Base-by-base conservation (phyloP, 2,113 vertebrate genomes). In the Lates calcarifer region DNA sequence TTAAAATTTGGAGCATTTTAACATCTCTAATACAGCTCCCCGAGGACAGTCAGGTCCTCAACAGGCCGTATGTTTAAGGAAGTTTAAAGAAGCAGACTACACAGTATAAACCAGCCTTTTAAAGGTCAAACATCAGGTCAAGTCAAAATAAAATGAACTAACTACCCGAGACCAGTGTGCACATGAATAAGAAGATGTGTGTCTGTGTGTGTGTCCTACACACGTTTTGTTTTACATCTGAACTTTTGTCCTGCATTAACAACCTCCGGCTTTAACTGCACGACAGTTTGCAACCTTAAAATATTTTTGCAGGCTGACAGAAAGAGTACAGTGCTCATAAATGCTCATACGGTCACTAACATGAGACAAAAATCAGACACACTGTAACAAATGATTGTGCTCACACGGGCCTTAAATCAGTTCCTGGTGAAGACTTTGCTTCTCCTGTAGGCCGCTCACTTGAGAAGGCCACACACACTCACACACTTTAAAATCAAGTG, bases 401-500 rank as follows among this genome's bases (percentile, higher is more conserved):
- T 35, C 60, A 15, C 6, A 28, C 10, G 76, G 81, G 81, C 87
- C 81, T n/a, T 1, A 1, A 14, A 43, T 31, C 17, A 6, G 0
- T 28, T 43, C 5, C 5, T 13, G 49, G 24, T n/a, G 63, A 39
- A 61, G 78, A 33, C 29, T 24, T 28, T 8, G 6, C 29, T 66
- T 71, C 29, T 69, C 10, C 70, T 58, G 47, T 28, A 85, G 84
- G 87, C 84, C 87, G 73, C 81, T 24, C 47, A 1, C 71, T 20
- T 5, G 18, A 65, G 33, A 68, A 84, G 79, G 77, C 70, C 89
- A 83, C 61, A 65, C 49, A 65, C 31, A 56, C 57, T 14, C 62
- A 56, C 9, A 64, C 49, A 53, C 14, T 6, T 15, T 51, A 8
- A 62, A 43, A 29, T 73, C 11, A 26, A 26, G 9, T 11, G 15